Percentiles rank a stretch among this genome's conserved stretches.
Conservation (phyloP, 2,888 invertebrate species). For the Cloeon dipterum region DNA sequence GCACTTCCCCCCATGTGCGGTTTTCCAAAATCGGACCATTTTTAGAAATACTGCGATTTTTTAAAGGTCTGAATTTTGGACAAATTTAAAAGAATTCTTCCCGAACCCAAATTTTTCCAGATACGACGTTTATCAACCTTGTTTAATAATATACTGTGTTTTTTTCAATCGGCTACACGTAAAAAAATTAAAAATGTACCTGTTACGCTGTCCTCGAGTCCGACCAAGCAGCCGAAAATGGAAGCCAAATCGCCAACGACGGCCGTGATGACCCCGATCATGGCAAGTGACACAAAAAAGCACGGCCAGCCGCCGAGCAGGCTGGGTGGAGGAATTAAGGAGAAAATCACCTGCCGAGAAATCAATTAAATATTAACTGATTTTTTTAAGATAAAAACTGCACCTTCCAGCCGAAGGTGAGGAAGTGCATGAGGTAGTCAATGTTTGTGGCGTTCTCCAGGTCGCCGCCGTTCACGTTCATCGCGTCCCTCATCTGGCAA, state of each 20-base stretch:
- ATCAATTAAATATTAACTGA: not conserved
- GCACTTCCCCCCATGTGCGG: no score
- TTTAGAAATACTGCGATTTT: no score
- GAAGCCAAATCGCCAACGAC: constrained; percentile 30
- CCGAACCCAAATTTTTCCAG: no score
- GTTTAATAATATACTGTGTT: no score
- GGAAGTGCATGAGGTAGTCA: constrained; percentile 30
- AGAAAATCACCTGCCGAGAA: constrained; percentile 11
- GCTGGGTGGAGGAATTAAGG: constrained; percentile 23
- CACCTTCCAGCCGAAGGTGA: constrained; percentile 29
- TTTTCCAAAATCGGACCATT: no score
- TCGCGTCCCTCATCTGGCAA: constrained; percentile 26
- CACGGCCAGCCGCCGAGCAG: constrained; percentile 31
- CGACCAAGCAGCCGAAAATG: constrained; percentile 31
- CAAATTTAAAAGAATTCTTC: no score
- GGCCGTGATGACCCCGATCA: constrained; percentile 30
- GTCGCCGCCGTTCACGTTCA: constrained; percentile 33
- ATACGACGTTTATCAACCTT: no score
- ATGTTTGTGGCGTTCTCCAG: constrained; percentile 23
- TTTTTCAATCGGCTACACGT: no score
- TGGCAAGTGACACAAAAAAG: constrained; percentile 24
- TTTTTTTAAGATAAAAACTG: not conserved
- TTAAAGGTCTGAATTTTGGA: no score
- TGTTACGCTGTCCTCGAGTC: constrained; percentile 25
- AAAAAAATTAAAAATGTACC: constrained; percentile 14